Evolutionary conservation across 2,888 invertebrate genomes (phyloP), one percentile per base, ranked within the genome.

Genomic region (Argyresthia goedartella): DNA sequence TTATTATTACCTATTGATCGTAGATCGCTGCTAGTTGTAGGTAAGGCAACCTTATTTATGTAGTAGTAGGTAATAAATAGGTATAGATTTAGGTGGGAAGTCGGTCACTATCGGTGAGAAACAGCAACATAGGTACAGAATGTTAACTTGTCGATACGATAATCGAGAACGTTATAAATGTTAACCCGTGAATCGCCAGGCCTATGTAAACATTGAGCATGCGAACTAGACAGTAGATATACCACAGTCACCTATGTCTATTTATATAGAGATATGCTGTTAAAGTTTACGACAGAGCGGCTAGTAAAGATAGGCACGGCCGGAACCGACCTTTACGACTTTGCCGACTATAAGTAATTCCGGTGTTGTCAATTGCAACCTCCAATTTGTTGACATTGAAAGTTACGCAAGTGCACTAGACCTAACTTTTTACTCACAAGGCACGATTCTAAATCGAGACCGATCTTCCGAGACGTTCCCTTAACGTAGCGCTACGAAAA

Each of bases 111-210:
- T 25, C 75, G 74, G 76, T 76, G 77, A 65, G 58, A 69, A 16
- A 58, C 57, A 54, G 59, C 62, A 25, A 25, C 81, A 81, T 81
- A 81, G 76, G 71, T n/a, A n/a, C n/a, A n/a, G 68, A 72, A 64
- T 84, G 80, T 82, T 81, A 82, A 84, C 82, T 77, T 76, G 77
- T 57, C 71, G 76, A 75, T 74, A 73, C 59, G 59, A 57, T 39
- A 8, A 66, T 9, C 48, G 64, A 66, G 71, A 81, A 81, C 79
- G 81, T n/a, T n/a, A n/a, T 73, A 69, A 75, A 60, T 57, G 44
- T 44, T 44, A 48, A 6, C 44, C 36, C 56, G 59, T 64, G 60
- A 60, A 59, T 60, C 61, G 60, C 59, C 10, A 8, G 9, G 39
- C 54, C 59, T 58, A 56, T 57, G 48, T 54, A 54, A 50, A 55